A percentile compares a stretch with the other conserved stretches of the same genome.
phyloP scores from a whole-genome alignment of 2,888 invertebrate genomes.

The Oeneis ivallda region DNA sequence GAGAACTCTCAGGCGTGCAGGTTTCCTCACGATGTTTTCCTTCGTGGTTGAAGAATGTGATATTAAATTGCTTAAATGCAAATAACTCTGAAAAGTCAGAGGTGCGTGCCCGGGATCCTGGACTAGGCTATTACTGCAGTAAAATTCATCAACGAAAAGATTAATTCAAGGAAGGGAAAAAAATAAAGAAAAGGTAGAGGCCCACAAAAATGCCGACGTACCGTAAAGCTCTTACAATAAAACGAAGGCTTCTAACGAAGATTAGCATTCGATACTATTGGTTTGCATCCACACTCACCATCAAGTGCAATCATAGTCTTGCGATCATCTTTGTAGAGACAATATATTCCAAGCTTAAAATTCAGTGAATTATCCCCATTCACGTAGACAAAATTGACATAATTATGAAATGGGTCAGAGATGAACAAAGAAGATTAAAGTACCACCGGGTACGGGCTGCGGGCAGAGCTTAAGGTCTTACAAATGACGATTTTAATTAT shows the following conservation, averaged over 20 bases:
- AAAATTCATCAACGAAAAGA: too few species aligned
- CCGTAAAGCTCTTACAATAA: not conserved
- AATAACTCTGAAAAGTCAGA: too few species aligned
- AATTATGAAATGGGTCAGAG: not conserved
- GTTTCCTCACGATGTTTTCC: too few species aligned
- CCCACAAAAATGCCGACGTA: too few species aligned
- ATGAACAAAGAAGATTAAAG: constrained; percentile 12
- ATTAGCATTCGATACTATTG: not conserved
- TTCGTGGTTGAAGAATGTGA: too few species aligned
- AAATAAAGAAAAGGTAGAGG: too few species aligned
- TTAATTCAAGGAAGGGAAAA: too few species aligned
- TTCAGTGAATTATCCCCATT: not conserved
- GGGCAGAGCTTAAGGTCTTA: constrained; percentile 2
- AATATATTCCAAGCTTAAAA: not conserved
- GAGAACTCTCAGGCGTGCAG: too few species aligned
- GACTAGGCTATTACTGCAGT: too few species aligned
- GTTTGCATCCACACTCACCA: not conserved
- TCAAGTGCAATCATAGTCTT: not conserved
- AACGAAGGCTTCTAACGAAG: not conserved
- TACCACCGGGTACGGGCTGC: not conserved
- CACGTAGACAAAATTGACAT: not conserved
- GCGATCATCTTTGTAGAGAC: not conserved
- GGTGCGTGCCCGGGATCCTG: too few species aligned
- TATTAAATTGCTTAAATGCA: too few species aligned
- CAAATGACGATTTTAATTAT: constrained; percentile 12